Conservation (phyloP, 2,797 vertebrate genomes). For the Cryptoprocta ferox region DNA sequence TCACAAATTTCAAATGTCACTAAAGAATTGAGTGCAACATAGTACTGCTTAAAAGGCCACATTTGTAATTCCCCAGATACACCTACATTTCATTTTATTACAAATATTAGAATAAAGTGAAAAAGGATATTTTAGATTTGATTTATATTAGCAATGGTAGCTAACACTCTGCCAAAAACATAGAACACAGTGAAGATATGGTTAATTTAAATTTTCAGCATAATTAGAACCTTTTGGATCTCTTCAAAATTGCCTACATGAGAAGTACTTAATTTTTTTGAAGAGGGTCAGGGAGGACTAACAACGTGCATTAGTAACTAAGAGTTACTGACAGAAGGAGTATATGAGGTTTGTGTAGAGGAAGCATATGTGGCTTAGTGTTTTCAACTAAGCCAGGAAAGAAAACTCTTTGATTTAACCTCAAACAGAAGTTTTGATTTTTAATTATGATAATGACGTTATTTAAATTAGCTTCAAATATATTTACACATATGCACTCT, state of each 20-base stretch:
- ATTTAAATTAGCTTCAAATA: conserved; percentile 70
- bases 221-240: neutral
- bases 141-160: neutral
- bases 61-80: neutral
- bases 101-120: conserved; percentile 1
- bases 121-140: neutral
- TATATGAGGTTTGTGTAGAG: neutral
- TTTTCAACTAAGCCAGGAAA: conserved; percentile 67
- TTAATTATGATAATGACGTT: conserved; percentile 67
- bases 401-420: conserved; percentile 73
- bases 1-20: neutral
- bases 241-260: neutral
- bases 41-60: neutral
- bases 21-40: neutral
- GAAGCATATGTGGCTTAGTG: conserved; percentile 60
- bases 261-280: neutral
- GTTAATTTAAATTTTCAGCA: conserved; percentile 13
- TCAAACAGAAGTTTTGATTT: conserved; percentile 60
- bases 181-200: neutral
- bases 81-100: conserved; percentile 16
- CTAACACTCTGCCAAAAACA: neutral
- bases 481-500: conserved; percentile 56
- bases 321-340: neutral
- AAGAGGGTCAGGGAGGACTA: neutral
- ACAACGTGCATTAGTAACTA: neutral